Conservation (phyloP, 2,888 invertebrate genomes). For the Eucriotettix oculatus region DNA sequence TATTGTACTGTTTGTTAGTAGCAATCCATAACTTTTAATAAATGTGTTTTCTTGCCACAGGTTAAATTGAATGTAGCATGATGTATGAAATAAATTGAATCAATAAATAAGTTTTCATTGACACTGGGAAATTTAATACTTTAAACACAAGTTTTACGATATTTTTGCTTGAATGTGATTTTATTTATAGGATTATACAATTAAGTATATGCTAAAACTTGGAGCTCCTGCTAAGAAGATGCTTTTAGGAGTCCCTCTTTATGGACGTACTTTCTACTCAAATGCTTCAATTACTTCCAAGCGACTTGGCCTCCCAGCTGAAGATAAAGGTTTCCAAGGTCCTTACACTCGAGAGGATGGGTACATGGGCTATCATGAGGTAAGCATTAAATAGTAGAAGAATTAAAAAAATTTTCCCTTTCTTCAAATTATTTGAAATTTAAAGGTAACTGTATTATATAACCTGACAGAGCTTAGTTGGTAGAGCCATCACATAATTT, state of each 20-base stretch:
- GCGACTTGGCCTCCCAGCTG: constrained; percentile 35
- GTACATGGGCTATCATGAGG: constrained; percentile 80
- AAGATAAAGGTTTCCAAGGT: constrained; percentile 52
- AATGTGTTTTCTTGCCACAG: no score
- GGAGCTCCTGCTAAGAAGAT: constrained; percentile 63
- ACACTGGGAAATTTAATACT: background rate
- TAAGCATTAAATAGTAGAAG: constrained; percentile 19
- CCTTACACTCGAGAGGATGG: constrained; percentile 64
- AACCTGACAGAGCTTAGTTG: no score
- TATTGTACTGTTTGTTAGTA: no score
- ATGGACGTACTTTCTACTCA: constrained; percentile 58
- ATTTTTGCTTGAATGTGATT: background rate
- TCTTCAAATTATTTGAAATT: no score
- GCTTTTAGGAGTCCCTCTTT: constrained; percentile 67
- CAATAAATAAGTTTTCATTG: background rate
- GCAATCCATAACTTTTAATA: no score
- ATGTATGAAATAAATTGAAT: no score
- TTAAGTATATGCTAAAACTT: constrained; percentile 53
- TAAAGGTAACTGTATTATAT: no score
- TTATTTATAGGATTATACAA: constrained; percentile 25
- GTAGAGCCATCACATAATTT: no score
- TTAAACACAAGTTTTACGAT: background rate
- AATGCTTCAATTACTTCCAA: constrained; percentile 18
- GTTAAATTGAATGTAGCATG: no score
- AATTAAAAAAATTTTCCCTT: no score